Evolutionary conservation across 2,113 vertebrate genomes (phyloP).

Genomic region (Prolemur simus): DNA sequence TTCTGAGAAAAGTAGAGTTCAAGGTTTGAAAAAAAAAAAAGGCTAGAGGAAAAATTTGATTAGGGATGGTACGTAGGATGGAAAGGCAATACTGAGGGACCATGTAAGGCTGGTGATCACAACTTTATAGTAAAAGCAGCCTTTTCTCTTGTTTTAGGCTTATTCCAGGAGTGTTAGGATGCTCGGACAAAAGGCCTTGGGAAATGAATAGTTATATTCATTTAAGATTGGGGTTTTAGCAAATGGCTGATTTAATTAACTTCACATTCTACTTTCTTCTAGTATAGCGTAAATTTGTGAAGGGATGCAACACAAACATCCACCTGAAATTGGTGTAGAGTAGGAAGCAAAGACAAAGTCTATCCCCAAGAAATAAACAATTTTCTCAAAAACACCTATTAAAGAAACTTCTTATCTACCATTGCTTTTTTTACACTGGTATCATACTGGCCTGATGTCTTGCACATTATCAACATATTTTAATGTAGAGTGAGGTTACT

Average conservation of each 20-base stretch:
- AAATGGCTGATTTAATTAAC: background rate
- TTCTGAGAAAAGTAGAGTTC: background rate
- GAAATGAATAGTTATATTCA: background rate
- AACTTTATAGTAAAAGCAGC: background rate
- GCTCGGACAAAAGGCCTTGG: background rate
- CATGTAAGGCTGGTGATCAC: background rate
- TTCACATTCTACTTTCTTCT: background rate
- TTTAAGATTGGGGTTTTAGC: background rate
- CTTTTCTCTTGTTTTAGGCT: background rate
- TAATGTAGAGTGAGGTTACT: background rate
- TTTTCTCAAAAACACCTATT: background rate
- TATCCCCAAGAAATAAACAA: background rate
- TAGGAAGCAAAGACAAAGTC: background rate
- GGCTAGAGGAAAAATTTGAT: background rate
- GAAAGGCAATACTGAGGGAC: background rate
- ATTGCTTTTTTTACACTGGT: background rate
- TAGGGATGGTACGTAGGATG: background rate
- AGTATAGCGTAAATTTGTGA: background rate
- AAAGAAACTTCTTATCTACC: background rate
- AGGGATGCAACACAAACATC: background rate
- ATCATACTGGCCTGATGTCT: background rate
- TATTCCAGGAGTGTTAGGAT: background rate
- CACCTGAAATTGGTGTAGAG: background rate
- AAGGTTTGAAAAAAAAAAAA: background rate
- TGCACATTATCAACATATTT: background rate